These are phyloP conservation scores for Petrolisthes manimaculis DNA, from an alignment of 2,888 invertebrate genomes.

Conservation along the genomic window DNA sequence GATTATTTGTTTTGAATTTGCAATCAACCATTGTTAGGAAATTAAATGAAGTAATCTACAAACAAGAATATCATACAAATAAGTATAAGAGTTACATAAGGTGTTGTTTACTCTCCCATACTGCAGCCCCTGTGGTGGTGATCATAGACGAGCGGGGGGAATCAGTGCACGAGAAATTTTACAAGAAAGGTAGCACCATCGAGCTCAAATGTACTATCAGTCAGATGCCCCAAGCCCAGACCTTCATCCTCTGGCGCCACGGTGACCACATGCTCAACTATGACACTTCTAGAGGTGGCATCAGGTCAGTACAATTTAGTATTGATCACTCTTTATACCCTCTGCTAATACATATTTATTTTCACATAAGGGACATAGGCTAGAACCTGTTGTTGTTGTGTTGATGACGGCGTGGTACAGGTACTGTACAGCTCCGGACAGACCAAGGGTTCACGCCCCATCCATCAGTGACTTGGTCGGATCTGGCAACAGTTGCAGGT, in stretches of 20 bases:
- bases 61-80: too few species aligned
- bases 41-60: too few species aligned
- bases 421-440: too few species aligned
- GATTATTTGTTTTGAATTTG: too few species aligned
- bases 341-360: too few species aligned
- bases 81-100: not conserved
- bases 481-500: too few species aligned
- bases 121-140: slow-evolving; percentile 83
- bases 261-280: slow-evolving; percentile 81
- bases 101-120: not conserved
- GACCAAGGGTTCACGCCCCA: too few species aligned
- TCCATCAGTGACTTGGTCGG: too few species aligned
- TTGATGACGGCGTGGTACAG: not conserved
- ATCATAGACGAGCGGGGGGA: slow-evolving; percentile 84
- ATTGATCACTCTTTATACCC: not conserved
- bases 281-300: slow-evolving; percentile 83
- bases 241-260: slow-evolving; percentile 85
- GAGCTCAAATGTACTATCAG: slow-evolving; percentile 85
- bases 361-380: too few species aligned
- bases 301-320: slow-evolving; percentile 75
- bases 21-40: too few species aligned
- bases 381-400: not conserved
- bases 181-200: slow-evolving; percentile 85
- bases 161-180: slow-evolving; percentile 83
- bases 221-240: slow-evolving; percentile 81